These are phyloP conservation scores for Drosophila nr. perissopoda DNA, from an alignment of 2,888 invertebrate genomes.

Conservation along the genomic window DNA sequence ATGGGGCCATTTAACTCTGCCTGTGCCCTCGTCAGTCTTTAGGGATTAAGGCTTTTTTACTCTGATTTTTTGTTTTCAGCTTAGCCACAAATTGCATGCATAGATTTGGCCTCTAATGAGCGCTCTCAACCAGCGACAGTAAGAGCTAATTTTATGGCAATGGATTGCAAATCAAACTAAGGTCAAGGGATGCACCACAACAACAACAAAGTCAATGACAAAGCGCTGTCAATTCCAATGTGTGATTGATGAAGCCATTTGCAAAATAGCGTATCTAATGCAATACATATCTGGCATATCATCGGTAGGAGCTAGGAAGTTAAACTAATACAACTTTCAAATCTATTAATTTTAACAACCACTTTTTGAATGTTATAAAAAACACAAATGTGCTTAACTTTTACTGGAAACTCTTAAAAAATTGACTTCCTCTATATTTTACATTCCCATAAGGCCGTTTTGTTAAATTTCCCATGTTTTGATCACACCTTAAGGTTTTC, in stretches of 20 bases:
- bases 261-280: not conserved
- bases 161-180: conserved; percentile 50
- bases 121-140: conserved; percentile 46
- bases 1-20: conserved; percentile 58
- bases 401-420: not conserved
- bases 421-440: not conserved
- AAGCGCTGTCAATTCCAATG: conserved; percentile 12
- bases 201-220: not conserved
- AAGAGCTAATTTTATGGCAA: conserved; percentile 70
- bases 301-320: not conserved
- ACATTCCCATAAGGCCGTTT: not conserved
- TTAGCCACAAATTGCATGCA: conserved; percentile 65
- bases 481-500: conserved; percentile 53
- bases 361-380: not conserved
- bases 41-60: conserved; percentile 35
- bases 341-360: not conserved
- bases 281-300: not conserved
- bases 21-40: conserved; percentile 24
- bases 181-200: conserved; percentile 49
- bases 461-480: conserved; percentile 41
- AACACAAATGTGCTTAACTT: not conserved
- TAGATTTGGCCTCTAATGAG: conserved; percentile 73
- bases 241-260: conserved; percentile 7
- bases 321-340: not conserved
- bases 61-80: conserved; percentile 2